phyloP scores from a whole-genome alignment of 1,140 invertebrate genomes.

The Eubasilissa regina region DNA sequence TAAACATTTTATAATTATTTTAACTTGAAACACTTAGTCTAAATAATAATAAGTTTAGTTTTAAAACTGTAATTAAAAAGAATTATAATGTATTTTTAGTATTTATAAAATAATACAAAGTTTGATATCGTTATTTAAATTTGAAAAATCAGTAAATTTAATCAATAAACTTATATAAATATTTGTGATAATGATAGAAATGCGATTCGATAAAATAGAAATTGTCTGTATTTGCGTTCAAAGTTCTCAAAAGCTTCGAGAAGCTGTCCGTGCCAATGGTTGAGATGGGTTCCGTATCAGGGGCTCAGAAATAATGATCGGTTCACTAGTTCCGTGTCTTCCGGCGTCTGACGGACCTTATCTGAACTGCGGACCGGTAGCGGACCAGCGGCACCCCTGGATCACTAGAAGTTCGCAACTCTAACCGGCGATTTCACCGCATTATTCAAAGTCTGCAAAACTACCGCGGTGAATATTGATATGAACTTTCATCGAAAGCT shows the following conservation, averaged over 20 bases:
- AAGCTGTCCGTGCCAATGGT: slow-evolving; percentile 35
- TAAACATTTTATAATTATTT: neutral
- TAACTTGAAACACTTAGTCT: too few relatives aligned
- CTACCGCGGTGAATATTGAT: slow-evolving; percentile 17
- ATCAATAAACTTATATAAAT: neutral
- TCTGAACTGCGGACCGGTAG: neutral
- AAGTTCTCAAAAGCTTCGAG: neutral
- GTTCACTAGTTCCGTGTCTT: slow-evolving; percentile 20
- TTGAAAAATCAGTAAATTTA: neutral
- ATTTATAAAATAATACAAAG: neutral
- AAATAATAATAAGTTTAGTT: too few relatives aligned
- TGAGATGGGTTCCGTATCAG: slow-evolving; percentile 38
- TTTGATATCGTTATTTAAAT: neutral
- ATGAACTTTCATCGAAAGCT: slow-evolving; percentile 10
- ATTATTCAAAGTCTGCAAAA: slow-evolving; percentile 2
- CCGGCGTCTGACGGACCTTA: slow-evolving; percentile 35
- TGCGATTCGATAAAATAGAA: neutral
- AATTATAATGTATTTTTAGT: neutral
- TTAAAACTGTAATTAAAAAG: too few relatives aligned
- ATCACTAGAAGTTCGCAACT: slow-evolving; percentile 4
- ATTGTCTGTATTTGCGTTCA: neutral
- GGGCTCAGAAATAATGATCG: slow-evolving; percentile 41
- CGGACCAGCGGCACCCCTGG: neutral
- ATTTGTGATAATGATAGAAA: too few relatives aligned
- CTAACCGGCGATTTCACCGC: neutral